Base-by-base conservation (phyloP, 2,888 invertebrate genomes). In the Zaprionus bogoriensis region DNA sequence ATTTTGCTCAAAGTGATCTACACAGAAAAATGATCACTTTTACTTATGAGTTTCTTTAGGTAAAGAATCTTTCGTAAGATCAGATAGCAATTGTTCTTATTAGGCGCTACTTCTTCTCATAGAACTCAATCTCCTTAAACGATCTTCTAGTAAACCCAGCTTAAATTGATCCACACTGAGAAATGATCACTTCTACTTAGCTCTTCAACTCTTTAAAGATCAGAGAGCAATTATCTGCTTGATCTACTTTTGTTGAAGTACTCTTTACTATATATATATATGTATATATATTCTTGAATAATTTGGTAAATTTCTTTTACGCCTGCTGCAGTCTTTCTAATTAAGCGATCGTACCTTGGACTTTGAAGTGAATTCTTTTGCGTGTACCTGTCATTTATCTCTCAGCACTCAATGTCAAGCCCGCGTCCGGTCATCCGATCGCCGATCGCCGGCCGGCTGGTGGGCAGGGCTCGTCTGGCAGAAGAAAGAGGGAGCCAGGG, bases 351-450 rank as follows among this genome's bases (percentile, higher is more conserved):
- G 58, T 41, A 47, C 27, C 39, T n/a, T 14, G 7, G 20, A 44
- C 52, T 55, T 55, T 30, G n/a, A 70, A 54, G 47, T 70, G 51
- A 62, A 51, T 58, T 48, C 6, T 44, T 25, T 55, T 63, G 59
- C 59, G 44, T 74, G 65, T 64, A 77, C 67, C 71, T 71, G 80
- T 53, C 74, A 74, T 55, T 61, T 75, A 64, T 67, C 73, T 60
- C 74, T 42, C 25, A 59, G 36, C 64, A 61, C 70, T 77, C 64
- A 74, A 66, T 77, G 71, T 62, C 66, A 66, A 55, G 48, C 52
- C 48, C 27, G 19, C 69, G 48, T 14, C 19, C 30, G 30, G 4
- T 6, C 38, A 14, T 20, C 20, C 20, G 19, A 46, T 9, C 46
- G 28, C 1, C 54, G 46, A 47, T 55, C 41, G 25, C 41, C 47